Conservation (phyloP, 1,140 invertebrate genomes). For the Apis florea region DNA sequence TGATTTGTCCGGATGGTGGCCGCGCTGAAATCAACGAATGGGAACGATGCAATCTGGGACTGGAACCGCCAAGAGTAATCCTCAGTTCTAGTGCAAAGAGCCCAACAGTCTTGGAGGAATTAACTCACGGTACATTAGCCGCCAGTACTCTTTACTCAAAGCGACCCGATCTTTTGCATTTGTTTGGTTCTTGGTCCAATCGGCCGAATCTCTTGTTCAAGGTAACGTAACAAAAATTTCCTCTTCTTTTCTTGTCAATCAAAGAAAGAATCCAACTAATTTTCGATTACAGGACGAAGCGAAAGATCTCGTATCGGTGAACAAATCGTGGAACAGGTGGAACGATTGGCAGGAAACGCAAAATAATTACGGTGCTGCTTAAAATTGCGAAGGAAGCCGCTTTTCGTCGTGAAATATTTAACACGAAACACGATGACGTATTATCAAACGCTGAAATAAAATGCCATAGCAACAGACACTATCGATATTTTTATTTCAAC, state of each 20-base stretch:
- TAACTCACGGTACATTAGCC: slow-evolving; percentile 78
- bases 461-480: not conserved
- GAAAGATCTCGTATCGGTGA: slow-evolving; percentile 61
- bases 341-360: slow-evolving; percentile 61
- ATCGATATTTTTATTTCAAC: not conserved
- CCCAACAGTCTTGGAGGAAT: slow-evolving; percentile 77
- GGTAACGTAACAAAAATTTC: slow-evolving; percentile 66
- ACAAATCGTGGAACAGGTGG: slow-evolving; percentile 69
- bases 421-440: not conserved
- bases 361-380: not conserved
- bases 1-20: slow-evolving; percentile 85
- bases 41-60: slow-evolving; percentile 83
- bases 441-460: not conserved
- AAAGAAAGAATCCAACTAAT: not conserved
- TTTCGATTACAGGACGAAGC: slow-evolving; percentile 65
- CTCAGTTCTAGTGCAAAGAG: slow-evolving; percentile 78
- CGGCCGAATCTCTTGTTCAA: slow-evolving; percentile 81
- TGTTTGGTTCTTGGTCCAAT: slow-evolving; percentile 80
- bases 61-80: slow-evolving; percentile 82
- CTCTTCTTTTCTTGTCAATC: not conserved
- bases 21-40: slow-evolving; percentile 80
- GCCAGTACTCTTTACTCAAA: slow-evolving; percentile 75
- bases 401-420: not conserved
- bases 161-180: slow-evolving; percentile 77
- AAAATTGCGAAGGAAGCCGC: not conserved